Evolutionary conservation across 2,113 vertebrate genomes (phyloP).

Genomic region (Plecotus auritus): DNA sequence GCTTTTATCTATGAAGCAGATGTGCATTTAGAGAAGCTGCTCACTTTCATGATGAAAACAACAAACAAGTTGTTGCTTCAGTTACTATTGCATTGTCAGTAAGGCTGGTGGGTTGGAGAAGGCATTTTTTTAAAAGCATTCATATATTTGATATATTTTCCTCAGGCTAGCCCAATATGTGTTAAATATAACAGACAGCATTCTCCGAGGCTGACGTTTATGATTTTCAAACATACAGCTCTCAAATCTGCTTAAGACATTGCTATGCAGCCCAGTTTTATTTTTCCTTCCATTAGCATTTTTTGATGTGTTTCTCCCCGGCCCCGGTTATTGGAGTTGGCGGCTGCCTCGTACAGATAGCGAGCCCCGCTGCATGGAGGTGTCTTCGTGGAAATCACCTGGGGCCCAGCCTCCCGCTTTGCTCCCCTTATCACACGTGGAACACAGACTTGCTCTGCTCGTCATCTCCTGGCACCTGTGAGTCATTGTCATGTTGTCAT

Average conservation of each 20-base stretch:
- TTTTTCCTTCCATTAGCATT: constrained; percentile 51
- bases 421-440: constrained; percentile 55
- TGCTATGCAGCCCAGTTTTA: constrained; percentile 6
- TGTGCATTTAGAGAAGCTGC: background rate
- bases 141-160: constrained; percentile 13
- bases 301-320: background rate
- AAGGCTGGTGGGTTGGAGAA: background rate
- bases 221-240: constrained; percentile 20
- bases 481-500: constrained; percentile 65
- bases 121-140: background rate
- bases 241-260: constrained; percentile 46
- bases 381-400: constrained; percentile 61
- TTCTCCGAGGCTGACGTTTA: background rate
- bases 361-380: background rate
- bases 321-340: constrained; percentile 25
- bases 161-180: background rate
- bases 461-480: constrained; percentile 63
- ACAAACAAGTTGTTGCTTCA: background rate
- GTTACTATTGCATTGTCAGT: background rate
- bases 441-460: constrained; percentile 61
- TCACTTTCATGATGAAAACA: background rate
- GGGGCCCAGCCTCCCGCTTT: constrained; percentile 6
- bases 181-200: constrained; percentile 24
- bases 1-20: background rate
- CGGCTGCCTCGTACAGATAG: constrained; percentile 42